These are phyloP conservation scores for Itoplectis maculator DNA, from an alignment of 2,888 invertebrate genomes.

Conservation along the genomic window DNA sequence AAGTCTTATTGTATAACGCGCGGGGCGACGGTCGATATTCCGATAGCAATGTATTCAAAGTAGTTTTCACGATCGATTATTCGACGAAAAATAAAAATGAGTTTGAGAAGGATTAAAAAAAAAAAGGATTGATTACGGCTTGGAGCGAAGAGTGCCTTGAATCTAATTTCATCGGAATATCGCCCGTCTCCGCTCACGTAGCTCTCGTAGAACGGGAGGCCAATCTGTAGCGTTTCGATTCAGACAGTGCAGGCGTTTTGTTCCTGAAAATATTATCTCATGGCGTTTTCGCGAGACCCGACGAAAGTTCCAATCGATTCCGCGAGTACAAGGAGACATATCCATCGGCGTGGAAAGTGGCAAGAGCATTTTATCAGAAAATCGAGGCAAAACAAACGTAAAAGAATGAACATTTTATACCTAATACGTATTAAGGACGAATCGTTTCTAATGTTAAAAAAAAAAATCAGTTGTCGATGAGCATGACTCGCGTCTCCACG, in stretches of 20 bases:
- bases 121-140: too few species aligned
- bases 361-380: constrained; percentile 11
- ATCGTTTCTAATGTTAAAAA: constrained; percentile 55
- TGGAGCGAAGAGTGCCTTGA: too few species aligned
- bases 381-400: background rate
- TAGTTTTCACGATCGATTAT: too few species aligned
- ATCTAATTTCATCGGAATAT: too few species aligned
- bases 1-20: constrained; percentile 22
- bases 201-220: constrained; percentile 38
- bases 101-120: too few species aligned
- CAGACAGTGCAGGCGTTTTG: constrained; percentile 18
- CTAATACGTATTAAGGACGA: constrained; percentile 53
- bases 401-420: constrained; percentile 51
- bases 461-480: constrained; percentile 41
- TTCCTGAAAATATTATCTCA: constrained; percentile 14
- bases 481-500: constrained; percentile 43
- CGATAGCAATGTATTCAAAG: too few species aligned
- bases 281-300: background rate
- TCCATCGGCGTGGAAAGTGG: constrained; percentile 27
- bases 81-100: too few species aligned
- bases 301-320: constrained; percentile 16
- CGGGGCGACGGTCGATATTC: too few species aligned
- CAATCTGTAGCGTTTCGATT: constrained; percentile 31
- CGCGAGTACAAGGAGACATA: constrained; percentile 19
- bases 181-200: background rate